Evolutionary conservation across 2,113 vertebrate species (phyloP).

Genomic region (Buteo buteo): DNA sequence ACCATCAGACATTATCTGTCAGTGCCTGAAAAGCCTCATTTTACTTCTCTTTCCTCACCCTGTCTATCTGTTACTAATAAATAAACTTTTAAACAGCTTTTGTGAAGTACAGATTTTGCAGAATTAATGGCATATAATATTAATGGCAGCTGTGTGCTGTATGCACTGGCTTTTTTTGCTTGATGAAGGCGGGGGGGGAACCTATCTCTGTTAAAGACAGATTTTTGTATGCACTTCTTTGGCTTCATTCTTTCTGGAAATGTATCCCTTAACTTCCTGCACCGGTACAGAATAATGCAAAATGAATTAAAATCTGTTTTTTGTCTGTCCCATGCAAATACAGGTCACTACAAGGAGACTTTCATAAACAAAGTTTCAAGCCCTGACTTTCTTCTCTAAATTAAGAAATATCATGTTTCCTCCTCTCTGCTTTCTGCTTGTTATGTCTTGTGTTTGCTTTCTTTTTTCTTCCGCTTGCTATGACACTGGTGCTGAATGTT

Average conservation of each 20-base stretch:
- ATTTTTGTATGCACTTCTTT: neutral
- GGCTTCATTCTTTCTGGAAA: neutral
- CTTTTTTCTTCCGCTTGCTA: conserved; percentile 15
- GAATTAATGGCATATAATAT: neutral
- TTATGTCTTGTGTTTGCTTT: conserved; percentile 30
- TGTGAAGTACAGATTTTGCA: neutral
- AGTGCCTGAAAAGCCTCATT: neutral
- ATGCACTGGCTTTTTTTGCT: neutral
- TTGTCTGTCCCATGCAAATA: neutral
- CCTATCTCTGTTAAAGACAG: neutral
- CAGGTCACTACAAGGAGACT: neutral
- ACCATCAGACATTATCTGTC: neutral
- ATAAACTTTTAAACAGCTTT: neutral
- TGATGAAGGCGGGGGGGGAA: neutral
- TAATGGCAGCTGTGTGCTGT: neutral
- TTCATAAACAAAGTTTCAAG: neutral
- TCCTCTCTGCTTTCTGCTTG: conserved; percentile 1
- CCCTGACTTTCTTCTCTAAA: neutral
- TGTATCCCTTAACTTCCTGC: neutral
- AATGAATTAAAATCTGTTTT: neutral
- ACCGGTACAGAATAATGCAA: neutral
- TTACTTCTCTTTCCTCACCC: neutral
- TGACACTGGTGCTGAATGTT: conserved; percentile 38
- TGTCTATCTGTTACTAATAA: neutral
- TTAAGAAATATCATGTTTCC: conserved; percentile 1